Percentiles rank a stretch among this genome's conserved stretches.
Evolutionary conservation across 2,797 vertebrate genomes (phyloP).

Genomic region (Alauda arvensis): DNA sequence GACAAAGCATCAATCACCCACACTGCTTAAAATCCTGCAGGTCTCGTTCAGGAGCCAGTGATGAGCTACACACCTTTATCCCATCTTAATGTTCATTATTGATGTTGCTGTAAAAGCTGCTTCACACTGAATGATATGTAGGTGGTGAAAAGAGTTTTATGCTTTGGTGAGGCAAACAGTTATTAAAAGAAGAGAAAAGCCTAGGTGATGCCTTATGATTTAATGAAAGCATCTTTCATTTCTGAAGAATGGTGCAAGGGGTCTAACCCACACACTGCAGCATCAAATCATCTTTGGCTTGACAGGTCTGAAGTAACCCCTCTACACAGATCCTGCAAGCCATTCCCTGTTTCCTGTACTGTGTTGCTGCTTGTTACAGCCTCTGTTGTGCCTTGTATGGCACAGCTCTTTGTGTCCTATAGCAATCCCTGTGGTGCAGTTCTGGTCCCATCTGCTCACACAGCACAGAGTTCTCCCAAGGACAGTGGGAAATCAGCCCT

Average conservation of each 20-base stretch:
- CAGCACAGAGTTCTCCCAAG: fast-evolving
- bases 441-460: neutral
- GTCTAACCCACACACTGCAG: neutral
- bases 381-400: neutral
- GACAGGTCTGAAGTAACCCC: neutral
- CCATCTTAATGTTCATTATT: neutral
- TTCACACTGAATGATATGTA: neutral
- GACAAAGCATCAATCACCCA: neutral
- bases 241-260: neutral
- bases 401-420: neutral
- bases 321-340: neutral
- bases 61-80: neutral
- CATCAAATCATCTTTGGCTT: neutral
- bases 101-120: neutral
- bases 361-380: neutral
- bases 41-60: neutral
- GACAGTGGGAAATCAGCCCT: neutral
- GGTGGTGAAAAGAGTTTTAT: neutral
- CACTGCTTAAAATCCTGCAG: neutral
- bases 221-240: neutral
- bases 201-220: neutral
- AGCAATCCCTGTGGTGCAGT: neutral
- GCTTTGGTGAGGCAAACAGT: neutral
- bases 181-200: neutral
- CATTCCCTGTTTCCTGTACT: neutral